Percentiles rank a stretch among this genome's conserved stretches.
These are phyloP conservation scores for Drosophila simulans DNA, from an alignment of 1,140 invertebrate species.

Conservation along the genomic window DNA sequence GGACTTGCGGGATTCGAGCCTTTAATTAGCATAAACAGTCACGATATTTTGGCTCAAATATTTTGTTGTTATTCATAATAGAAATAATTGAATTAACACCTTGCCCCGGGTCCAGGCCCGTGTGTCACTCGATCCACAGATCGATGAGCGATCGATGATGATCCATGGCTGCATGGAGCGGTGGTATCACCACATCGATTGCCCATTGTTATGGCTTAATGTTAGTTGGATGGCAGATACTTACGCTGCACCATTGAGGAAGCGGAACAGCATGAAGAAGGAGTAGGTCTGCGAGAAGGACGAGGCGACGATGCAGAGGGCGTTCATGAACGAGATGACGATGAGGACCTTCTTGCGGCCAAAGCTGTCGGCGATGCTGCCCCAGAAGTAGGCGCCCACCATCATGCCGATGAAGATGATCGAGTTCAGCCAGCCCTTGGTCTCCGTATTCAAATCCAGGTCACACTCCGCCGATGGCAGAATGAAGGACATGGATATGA, in stretches of 20 bases:
- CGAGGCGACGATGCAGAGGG: constrained; percentile 93
- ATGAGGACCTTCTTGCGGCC: constrained; percentile 94
- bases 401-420: constrained; percentile 97
- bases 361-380: constrained; percentile 93
- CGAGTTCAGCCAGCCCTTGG: constrained; percentile 94
- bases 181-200: constrained; percentile 11
- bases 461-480: constrained; percentile 96
- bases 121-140: constrained; percentile 62
- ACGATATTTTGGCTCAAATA: constrained; percentile 75
- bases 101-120: constrained; percentile 31
- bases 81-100: constrained; percentile 80
- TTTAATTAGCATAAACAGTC: constrained; percentile 81
- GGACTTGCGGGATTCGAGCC: constrained; percentile 28
- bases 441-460: constrained; percentile 92
- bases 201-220: background rate
- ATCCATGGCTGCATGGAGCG: constrained; percentile 4
- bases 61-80: constrained; percentile 79
- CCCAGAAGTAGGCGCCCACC: constrained; percentile 96
- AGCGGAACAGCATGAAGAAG: constrained; percentile 94
- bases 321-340: constrained; percentile 95
- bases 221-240: constrained; percentile 78
- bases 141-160: constrained; percentile 2
- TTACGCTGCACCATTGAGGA: constrained; percentile 96
- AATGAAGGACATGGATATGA: constrained; percentile 97
- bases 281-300: constrained; percentile 94